phyloP scores from a whole-genome alignment of 1,140 invertebrate genomes.

The Neoseiulus cucumeris region DNA sequence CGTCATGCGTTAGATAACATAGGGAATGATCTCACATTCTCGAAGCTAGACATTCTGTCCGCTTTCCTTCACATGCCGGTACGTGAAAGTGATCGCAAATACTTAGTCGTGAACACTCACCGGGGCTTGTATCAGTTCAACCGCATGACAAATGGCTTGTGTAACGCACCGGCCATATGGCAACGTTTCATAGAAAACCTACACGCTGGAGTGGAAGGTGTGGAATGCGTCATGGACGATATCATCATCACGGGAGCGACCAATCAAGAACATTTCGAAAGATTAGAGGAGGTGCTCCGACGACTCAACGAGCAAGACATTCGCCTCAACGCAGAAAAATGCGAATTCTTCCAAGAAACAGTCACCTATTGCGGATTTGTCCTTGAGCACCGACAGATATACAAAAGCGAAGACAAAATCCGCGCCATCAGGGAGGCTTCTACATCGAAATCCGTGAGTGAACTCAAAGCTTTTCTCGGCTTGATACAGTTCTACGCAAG shows the following conservation, averaged over 20 bases:
- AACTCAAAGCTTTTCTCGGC: slow-evolving; percentile 14
- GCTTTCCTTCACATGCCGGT: not conserved
- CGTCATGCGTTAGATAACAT: not conserved
- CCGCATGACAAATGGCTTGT: not conserved
- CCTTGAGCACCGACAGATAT: not conserved
- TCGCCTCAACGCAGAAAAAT: not conserved
- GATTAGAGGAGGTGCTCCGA: not conserved
- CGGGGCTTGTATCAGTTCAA: not conserved
- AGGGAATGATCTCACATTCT: not conserved
- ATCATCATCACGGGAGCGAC: not conserved
- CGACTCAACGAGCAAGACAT: not conserved
- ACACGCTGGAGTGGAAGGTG: not conserved
- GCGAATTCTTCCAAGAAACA: not conserved
- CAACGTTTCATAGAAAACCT: not conserved
- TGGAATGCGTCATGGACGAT: not conserved
- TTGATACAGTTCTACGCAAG: slow-evolving; percentile 27
- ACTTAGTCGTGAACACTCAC: not conserved
- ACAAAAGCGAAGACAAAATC: slow-evolving; percentile 2
- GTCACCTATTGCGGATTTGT: not conserved
- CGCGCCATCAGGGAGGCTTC: slow-evolving; percentile 11
- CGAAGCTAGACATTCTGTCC: not conserved
- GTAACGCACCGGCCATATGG: not conserved
- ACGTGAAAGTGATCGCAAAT: not conserved
- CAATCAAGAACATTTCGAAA: not conserved
- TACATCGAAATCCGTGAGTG: slow-evolving; percentile 8